These are phyloP conservation scores for Papilio dardanus DNA, from an alignment of 1,140 invertebrate genomes.

Conservation along the genomic window DNA sequence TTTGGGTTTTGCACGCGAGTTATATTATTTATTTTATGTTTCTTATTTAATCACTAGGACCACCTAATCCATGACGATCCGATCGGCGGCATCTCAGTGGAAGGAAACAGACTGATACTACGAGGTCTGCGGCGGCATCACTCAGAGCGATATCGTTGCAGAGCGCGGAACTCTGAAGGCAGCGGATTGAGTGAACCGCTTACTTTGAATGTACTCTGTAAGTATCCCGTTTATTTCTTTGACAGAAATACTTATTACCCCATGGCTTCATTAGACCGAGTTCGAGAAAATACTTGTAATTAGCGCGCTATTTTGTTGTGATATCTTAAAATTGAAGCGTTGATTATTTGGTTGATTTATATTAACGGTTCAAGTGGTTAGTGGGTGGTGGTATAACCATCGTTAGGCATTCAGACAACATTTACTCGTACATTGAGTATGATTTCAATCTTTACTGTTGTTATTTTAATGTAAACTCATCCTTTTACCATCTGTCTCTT, in stretches of 20 bases:
- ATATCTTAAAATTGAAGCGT: no score
- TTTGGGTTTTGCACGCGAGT: background rate
- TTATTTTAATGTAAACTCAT: no score
- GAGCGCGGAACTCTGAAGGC: constrained; percentile 87
- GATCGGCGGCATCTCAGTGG: constrained; percentile 82
- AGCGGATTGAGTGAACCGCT: constrained; percentile 85
- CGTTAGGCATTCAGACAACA: no score
- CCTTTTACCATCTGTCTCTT: no score
- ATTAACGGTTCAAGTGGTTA: no score
- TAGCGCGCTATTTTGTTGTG: background rate
- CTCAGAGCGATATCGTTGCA: constrained; percentile 86
- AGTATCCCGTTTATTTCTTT: constrained; percentile 67
- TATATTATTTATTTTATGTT: background rate
- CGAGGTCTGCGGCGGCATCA: constrained; percentile 77
- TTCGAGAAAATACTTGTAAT: no score
- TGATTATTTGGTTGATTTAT: no score
- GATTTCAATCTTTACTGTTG: no score
- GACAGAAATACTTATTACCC: background rate
- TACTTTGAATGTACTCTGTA: constrained; percentile 86
- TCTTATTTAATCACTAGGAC: constrained; percentile 60
- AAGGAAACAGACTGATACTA: constrained; percentile 80
- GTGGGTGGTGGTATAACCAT: no score
- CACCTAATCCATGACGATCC: constrained; percentile 82
- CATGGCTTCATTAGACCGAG: no score
- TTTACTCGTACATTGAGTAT: no score